Evolutionary conservation across 2,888 invertebrate genomes (phyloP).

Genomic region (Lingula anatina): DNA sequence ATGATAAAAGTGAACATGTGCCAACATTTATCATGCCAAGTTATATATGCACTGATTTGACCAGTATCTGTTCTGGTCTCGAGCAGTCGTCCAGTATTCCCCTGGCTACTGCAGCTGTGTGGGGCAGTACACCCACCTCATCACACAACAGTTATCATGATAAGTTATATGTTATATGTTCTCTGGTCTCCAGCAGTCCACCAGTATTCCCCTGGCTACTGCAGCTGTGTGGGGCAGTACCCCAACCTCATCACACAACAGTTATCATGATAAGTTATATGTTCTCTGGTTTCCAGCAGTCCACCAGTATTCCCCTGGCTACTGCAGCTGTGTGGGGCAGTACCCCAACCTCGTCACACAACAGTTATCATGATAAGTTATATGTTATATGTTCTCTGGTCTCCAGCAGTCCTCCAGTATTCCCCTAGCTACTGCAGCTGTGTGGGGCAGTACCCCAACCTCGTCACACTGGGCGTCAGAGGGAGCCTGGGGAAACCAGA

Average conservation of each 20-base stretch:
- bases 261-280: no score
- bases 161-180: neutral
- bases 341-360: conserved; percentile 41
- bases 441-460: conserved; percentile 61
- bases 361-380: neutral
- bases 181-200: conserved; percentile 4
- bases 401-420: no score
- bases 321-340: conserved; percentile 58
- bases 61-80: neutral
- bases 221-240: no score
- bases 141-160: no score
- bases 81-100: no score
- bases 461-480: conserved; percentile 30
- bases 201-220: no score
- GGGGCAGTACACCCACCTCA: no score
- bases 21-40: neutral
- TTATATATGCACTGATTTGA: neutral
- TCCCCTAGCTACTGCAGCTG: conserved; percentile 32
- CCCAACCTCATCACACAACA: no score
- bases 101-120: no score
- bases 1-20: neutral
- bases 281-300: no score
- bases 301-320: no score
- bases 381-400: neutral
- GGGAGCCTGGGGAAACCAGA: conserved; percentile 29